Percentiles rank a stretch among this genome's conserved stretches.
Evolutionary conservation across 1,140 invertebrate species (phyloP).

Genomic region (Gryon sp.): DNA sequence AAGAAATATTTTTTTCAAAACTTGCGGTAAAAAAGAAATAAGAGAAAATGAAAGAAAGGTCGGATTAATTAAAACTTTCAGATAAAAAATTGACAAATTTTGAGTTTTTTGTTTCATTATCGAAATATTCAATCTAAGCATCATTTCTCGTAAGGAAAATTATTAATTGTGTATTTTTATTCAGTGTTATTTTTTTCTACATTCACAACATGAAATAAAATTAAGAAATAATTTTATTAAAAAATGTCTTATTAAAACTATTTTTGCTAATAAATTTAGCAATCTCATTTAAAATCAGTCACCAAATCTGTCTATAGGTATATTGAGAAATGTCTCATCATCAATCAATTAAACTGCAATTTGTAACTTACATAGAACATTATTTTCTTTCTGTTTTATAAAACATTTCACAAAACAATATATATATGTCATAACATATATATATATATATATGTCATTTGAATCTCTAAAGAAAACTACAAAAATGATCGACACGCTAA

Average conservation of each 20-base stretch:
- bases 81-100: constrained; percentile 29
- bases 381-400: too few species aligned
- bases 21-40: constrained; percentile 11
- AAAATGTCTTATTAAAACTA: too few species aligned
- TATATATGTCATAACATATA: too few species aligned
- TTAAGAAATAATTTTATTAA: too few species aligned
- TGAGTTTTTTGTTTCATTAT: background rate
- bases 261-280: constrained; percentile 1
- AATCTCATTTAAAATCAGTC: too few species aligned
- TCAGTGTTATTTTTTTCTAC: too few species aligned
- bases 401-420: too few species aligned
- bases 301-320: constrained; percentile 12
- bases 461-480: too few species aligned
- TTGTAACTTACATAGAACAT: too few species aligned
- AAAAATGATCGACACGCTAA: too few species aligned
- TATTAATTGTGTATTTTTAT: background rate
- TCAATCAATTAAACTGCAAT: constrained; percentile 15
- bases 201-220: too few species aligned
- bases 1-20: constrained; percentile 42
- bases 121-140: background rate
- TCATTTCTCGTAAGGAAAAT: background rate
- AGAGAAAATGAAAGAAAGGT: background rate
- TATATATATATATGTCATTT: too few species aligned
- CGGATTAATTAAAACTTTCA: constrained; percentile 14
- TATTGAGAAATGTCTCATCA: background rate